Evolutionary conservation across 2,797 vertebrate genomes (phyloP).

Genomic region (Carapus acus): DNA sequence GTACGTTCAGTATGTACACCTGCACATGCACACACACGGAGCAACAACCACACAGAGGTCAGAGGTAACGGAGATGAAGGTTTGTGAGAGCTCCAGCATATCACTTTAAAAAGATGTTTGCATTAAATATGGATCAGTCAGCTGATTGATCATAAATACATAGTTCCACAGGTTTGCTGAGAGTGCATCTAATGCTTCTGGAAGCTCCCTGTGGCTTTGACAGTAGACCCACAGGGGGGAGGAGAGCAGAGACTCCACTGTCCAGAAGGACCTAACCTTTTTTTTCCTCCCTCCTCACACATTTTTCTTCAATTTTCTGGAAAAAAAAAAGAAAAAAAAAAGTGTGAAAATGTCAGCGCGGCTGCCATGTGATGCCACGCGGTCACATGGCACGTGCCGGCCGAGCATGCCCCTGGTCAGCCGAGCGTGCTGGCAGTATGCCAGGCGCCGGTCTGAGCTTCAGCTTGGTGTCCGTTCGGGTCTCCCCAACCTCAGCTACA

Average conservation of each 20-base stretch:
- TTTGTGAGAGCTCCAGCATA: too few relatives aligned
- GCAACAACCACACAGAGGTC: too few relatives aligned
- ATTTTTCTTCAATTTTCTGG: conserved; percentile 48
- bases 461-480: too few relatives aligned
- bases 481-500: conserved; percentile 83
- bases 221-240: too few relatives aligned
- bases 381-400: conserved; percentile 1
- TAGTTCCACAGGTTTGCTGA: neutral
- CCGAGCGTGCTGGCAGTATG: too few relatives aligned
- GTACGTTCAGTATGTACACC: conserved; percentile 3
- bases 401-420: conserved; percentile 8
- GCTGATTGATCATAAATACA: neutral
- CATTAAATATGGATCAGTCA: conserved; percentile 4
- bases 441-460: too few relatives aligned
- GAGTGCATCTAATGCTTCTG: conserved; percentile 35
- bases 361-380: too few relatives aligned
- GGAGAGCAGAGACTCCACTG: too few relatives aligned
- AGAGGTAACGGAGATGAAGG: too few relatives aligned
- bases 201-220: conserved; percentile 19
- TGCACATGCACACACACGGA: conserved; percentile 10
- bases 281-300: conserved; percentile 14
- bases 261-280: conserved; percentile 41
- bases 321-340: conserved; percentile 56
- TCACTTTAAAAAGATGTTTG: neutral
- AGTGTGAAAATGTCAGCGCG: conserved; percentile 50